These are phyloP conservation scores for Caenorhabditis sp. DNA, from an alignment of 2,888 invertebrate genomes.

Conservation along the genomic window DNA sequence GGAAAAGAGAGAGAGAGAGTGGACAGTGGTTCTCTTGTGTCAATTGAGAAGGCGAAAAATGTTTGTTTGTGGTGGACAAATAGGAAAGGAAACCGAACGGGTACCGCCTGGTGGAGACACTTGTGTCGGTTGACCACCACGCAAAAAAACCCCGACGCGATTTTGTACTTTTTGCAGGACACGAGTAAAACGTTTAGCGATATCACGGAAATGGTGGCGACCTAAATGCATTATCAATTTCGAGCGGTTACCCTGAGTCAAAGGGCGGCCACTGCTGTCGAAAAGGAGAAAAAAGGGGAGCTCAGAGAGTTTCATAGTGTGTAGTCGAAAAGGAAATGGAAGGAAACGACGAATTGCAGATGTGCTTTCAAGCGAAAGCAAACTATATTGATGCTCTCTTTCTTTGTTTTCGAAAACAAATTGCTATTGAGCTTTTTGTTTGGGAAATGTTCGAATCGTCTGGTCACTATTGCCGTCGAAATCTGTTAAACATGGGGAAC, in stretches of 20 bases:
- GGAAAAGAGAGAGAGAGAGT: conserved; percentile 14
- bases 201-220: no score
- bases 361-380: background rate
- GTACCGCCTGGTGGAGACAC: conserved; percentile 30
- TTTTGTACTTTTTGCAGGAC: conserved; percentile 21
- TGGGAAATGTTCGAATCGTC: no score
- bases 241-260: no score
- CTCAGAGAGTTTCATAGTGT: background rate
- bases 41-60: conserved; percentile 28
- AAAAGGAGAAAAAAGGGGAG: no score
- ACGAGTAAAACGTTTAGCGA: no score
- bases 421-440: background rate
- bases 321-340: no score
- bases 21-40: conserved; percentile 50
- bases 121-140: background rate
- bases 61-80: conserved; percentile 42
- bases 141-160: no score
- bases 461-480: no score
- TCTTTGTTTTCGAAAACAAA: background rate
- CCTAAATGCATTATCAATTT: no score
- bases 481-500: no score
- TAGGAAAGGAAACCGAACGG: conserved; percentile 1
- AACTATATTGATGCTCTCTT: background rate
- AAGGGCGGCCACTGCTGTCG: no score
- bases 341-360: no score